A percentile compares a stretch with the other conserved stretches of the same genome.
phyloP scores from a whole-genome alignment of 2,797 vertebrate species.

The Eleutherodactylus coqui region DNA sequence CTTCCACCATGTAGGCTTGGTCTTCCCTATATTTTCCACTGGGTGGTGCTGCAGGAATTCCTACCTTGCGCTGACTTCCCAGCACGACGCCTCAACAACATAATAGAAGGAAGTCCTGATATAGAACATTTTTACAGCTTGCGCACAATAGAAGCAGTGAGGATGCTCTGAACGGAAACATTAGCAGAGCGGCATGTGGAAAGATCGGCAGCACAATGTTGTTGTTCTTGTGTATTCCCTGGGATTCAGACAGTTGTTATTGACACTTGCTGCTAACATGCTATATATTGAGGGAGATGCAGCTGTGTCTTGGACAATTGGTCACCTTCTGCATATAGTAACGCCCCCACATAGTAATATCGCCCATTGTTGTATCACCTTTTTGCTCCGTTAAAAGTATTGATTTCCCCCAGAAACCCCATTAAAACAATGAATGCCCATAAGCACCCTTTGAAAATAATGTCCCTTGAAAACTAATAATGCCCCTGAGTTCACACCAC shows the following conservation, averaged over 20 bases:
- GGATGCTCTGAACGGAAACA: constrained; percentile 84
- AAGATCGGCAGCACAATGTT: constrained; percentile 71
- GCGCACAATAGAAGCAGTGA: constrained; percentile 82
- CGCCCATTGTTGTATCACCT: too few species aligned
- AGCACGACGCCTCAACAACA: constrained; percentile 87
- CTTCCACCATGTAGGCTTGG: background rate
- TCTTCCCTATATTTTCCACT: constrained; percentile 77
- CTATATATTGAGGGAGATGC: background rate
- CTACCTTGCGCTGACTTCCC: constrained; percentile 83
- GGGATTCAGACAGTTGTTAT: background rate
- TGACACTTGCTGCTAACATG: background rate
- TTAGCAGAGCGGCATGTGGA: constrained; percentile 78
- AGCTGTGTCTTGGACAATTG: background rate
- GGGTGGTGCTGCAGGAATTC: constrained; percentile 90
- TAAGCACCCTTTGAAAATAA: too few species aligned
- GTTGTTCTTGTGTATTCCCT: constrained; percentile 52
- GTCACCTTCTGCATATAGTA: background rate
- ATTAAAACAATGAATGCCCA: too few species aligned
- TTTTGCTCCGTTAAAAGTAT: too few species aligned
- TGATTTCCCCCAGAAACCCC: too few species aligned
- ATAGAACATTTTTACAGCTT: constrained; percentile 92
- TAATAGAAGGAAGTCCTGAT: constrained; percentile 98
- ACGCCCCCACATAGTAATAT: too few species aligned
- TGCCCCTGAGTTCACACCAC: too few species aligned
- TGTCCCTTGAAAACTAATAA: too few species aligned